Percentiles rank a stretch among this genome's conserved stretches.
phyloP scores from a whole-genome alignment of 1,140 invertebrate genomes.

The Charaxes varanes region DNA sequence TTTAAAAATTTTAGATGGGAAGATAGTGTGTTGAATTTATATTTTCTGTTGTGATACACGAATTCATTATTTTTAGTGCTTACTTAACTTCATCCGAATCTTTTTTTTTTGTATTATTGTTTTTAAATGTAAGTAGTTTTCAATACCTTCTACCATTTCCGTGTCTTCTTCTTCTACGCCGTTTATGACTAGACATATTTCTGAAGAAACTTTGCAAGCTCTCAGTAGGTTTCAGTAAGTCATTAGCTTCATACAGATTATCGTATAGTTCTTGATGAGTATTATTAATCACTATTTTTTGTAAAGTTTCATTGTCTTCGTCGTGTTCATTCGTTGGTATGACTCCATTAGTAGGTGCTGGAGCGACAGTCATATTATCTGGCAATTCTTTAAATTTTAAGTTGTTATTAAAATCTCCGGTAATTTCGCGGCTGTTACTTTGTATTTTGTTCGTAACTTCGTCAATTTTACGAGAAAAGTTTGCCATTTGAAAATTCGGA shows the following conservation, averaged over 20 bases:
- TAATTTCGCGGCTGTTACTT: conserved; percentile 71
- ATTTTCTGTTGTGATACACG: too few species aligned
- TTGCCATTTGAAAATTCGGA: conserved; percentile 46
- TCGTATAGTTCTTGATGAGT: conserved; percentile 33
- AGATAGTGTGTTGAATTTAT: too few species aligned
- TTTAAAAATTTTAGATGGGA: too few species aligned
- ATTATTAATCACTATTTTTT: conserved; percentile 42
- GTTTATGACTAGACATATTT: conserved; percentile 33
- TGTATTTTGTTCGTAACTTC: conserved; percentile 71
- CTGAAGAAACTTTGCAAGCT: conserved; percentile 51
- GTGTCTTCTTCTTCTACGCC: conserved; percentile 57
- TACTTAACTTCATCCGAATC: background rate
- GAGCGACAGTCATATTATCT: conserved; percentile 58
- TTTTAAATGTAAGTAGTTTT: background rate
- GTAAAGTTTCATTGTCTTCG: conserved; percentile 33
- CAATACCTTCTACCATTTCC: conserved; percentile 59
- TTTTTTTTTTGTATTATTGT: background rate
- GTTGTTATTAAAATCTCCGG: conserved; percentile 65
- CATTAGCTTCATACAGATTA: conserved; percentile 39
- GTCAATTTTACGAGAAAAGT: conserved; percentile 55
- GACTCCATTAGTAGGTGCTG: conserved; percentile 63
- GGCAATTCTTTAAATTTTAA: conserved; percentile 59
- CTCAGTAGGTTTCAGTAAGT: conserved; percentile 53
- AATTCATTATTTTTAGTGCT: too few species aligned
- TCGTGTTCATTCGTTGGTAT: conserved; percentile 46